These are phyloP conservation scores for Netelia inedita DNA, from an alignment of 2,888 invertebrate genomes.

Conservation along the genomic window DNA sequence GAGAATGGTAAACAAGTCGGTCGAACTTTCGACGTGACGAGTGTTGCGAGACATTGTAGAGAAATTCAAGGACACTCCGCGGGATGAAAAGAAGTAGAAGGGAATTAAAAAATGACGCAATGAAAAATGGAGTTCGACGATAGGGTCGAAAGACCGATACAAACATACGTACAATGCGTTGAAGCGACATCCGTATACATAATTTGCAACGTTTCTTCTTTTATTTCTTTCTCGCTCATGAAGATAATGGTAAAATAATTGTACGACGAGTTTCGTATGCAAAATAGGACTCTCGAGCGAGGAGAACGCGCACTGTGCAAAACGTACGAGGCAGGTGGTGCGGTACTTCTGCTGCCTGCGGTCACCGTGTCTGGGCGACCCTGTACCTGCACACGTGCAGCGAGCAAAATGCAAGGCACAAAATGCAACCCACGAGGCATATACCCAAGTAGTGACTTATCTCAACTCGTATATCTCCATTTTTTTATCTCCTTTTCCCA, in stretches of 20 bases:
- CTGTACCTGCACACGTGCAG: conserved; percentile 43
- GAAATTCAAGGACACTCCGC: conserved; percentile 11
- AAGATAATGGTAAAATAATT: conserved; percentile 52
- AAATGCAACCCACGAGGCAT: conserved; percentile 62
- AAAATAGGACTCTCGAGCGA: conserved; percentile 47
- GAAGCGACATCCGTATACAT: not conserved
- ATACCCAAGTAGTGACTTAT: conserved; percentile 75
- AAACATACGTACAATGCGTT: not conserved
- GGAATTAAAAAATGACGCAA: not conserved
- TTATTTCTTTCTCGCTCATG: conserved; percentile 20
- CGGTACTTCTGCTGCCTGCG: conserved; percentile 34
- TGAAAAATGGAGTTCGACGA: not conserved
- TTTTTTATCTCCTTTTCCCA: conserved; percentile 20
- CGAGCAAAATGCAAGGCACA: conserved; percentile 46
- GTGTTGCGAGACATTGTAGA: conserved; percentile 32
- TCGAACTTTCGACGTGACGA: conserved; percentile 34
- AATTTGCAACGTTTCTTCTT: conserved; percentile 1
- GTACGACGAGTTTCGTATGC: conserved; percentile 54
- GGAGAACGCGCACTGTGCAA: conserved; percentile 17
- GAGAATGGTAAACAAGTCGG: conserved; percentile 36
- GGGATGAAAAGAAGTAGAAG: not conserved
- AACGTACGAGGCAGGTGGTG: conserved; percentile 51
- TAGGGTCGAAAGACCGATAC: not conserved
- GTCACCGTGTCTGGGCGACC: conserved; percentile 38
- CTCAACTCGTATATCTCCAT: conserved; percentile 69